A percentile compares a stretch with the other conserved stretches of the same genome.
phyloP scores from a whole-genome alignment of 1,140 invertebrate genomes.

The Lasaia peninsularis region DNA sequence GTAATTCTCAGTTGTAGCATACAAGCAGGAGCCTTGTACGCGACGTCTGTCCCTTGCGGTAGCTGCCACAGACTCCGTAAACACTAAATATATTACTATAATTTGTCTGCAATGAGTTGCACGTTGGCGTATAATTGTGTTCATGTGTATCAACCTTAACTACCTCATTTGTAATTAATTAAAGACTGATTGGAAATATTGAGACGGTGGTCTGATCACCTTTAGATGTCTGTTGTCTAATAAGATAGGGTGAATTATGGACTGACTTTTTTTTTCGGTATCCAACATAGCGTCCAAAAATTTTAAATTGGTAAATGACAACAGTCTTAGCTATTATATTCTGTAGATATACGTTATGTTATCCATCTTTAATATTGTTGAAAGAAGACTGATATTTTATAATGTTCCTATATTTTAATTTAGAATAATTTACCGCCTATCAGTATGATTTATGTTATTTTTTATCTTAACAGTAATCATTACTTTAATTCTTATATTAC shows the following conservation, averaged over 20 bases:
- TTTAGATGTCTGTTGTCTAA: conserved; percentile 70
- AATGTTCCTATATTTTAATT: conserved; percentile 77
- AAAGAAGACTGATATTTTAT: conserved; percentile 75
- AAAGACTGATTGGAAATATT: conserved; percentile 66
- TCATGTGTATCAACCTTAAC: conserved; percentile 56
- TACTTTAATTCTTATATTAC: conserved; percentile 69
- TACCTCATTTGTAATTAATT: conserved; percentile 67
- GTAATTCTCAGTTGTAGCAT: neutral
- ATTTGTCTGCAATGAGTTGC: conserved; percentile 24
- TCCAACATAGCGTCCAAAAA: conserved; percentile 36
- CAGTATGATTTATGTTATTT: conserved; percentile 63
- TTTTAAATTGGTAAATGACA: conserved; percentile 35
- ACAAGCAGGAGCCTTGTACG: too few species aligned
- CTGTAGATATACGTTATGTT: conserved; percentile 63
- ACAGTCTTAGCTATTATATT: conserved; percentile 53
- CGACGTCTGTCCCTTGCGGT: too few species aligned
- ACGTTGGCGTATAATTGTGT: conserved; percentile 42
- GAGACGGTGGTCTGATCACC: conserved; percentile 68
- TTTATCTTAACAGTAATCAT: conserved; percentile 62
- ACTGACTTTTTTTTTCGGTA: conserved; percentile 31
- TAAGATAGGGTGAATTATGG: conserved; percentile 42
- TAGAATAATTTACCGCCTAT: conserved; percentile 73
- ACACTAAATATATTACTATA: too few species aligned
- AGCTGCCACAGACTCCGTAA: too few species aligned
- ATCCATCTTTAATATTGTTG: conserved; percentile 67